Evolutionary conservation across 2,888 invertebrate species (phyloP), one percentile per base, ranked within the genome.

Genomic region (Drosophila nr. fundita): DNA sequence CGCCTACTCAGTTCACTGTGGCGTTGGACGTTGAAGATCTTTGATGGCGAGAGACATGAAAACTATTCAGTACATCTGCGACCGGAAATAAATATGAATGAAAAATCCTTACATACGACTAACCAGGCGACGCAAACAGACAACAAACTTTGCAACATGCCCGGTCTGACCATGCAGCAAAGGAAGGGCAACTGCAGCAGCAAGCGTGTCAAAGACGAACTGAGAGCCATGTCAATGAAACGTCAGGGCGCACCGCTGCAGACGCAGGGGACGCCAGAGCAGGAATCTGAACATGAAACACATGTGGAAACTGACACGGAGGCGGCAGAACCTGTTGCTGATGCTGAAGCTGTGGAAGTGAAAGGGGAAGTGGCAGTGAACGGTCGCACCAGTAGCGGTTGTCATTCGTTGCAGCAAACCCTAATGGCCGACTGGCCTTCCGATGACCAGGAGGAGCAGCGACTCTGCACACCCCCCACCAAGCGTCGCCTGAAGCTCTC

Each of bases 111-210:
- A n/a, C n/a, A n/a, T n/a, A n/a, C n/a, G n/a, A n/a, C n/a, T n/a
- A n/a, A n/a, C n/a, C 8, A 1, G 1, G 7, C 30, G 30, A 8
- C 8, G 1, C 30, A 18, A 8, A 10, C 18, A 49, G 7, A 36
- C 21, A 54, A 76, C 21, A 68, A 60, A 49, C 77, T 61, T 18
- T 38, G 60, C 48, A 64, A 66, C 29, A 40, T 62, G 57, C 54
- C 53, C 18, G 52, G 40, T 11, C 1, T 49, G 4, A 10, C 32
- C 34, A 18, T 32, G 34, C 38, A 24, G 24, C 7, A 21, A n/a
- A n/a, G 10, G 40, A 10, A 40, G n/a, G 10, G 13, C 21, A 45
- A 45, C 45, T 45, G 21, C 13, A 13, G 13, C 13, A 13, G 1
- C 52, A 32, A 52, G 27, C 6, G 48, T 27, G 8, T 4, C 15